A percentile compares a stretch with the other conserved stretches of the same genome.
Evolutionary conservation across 1,140 invertebrate species (phyloP).

Genomic region (Rhopalosiphum maidis): DNA sequence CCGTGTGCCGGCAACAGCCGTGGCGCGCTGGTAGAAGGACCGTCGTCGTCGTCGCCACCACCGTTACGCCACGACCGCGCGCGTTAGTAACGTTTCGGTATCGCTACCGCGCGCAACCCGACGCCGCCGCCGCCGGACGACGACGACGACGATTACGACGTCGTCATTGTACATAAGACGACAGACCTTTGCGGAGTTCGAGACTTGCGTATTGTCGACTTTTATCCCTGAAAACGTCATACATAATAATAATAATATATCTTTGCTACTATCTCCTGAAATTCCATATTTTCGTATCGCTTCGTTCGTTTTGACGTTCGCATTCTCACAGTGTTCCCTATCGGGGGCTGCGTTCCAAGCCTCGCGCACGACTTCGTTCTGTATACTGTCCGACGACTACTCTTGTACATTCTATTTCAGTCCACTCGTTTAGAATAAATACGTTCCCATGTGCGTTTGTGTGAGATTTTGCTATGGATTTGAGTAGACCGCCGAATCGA

Average conservation of each 20-base stretch:
- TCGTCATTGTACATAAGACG: not conserved
- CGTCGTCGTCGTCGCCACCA: not conserved
- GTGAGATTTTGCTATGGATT: not conserved
- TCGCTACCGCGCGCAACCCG: conserved; percentile 30
- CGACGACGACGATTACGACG: not conserved
- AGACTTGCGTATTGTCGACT: not conserved
- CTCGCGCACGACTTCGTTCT: not conserved
- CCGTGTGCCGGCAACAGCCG: conserved; percentile 48
- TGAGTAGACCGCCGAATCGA: conserved; percentile 21
- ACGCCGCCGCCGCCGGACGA: not conserved
- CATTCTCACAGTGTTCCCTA: not conserved
- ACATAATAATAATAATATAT: not conserved
- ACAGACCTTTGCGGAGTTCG: not conserved
- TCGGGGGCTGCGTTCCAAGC: not conserved
- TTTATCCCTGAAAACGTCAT: not conserved
- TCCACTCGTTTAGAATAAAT: not conserved
- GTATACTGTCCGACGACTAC: not conserved
- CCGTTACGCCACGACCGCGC: not conserved
- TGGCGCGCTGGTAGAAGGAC: not conserved
- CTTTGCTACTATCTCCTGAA: not conserved
- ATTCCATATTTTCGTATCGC: not conserved
- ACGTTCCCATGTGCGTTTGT: not conserved
- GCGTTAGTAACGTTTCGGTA: conserved; percentile 53
- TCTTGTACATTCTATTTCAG: too few species aligned
- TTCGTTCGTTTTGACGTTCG: not conserved